These are phyloP conservation scores for Hemaris fuciformis DNA, from an alignment of 2,888 invertebrate species.

Conservation along the genomic window DNA sequence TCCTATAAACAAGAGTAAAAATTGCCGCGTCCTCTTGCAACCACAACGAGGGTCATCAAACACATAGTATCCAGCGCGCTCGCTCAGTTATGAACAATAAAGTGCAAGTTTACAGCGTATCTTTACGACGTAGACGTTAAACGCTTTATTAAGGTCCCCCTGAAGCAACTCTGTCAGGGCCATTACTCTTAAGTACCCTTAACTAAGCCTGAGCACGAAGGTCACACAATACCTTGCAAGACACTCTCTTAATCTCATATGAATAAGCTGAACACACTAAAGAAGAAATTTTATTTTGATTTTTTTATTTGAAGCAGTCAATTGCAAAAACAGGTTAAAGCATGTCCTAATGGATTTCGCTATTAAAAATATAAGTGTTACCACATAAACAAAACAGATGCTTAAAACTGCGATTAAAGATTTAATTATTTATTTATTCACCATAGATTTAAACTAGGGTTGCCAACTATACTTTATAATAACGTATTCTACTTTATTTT, in stretches of 20 bases:
- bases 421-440: too few species aligned
- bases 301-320: background rate
- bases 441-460: too few species aligned
- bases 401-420: too few species aligned
- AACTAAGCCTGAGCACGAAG: background rate
- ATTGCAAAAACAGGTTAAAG: background rate
- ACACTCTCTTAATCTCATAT: background rate
- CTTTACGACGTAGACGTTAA: conserved; percentile 34
- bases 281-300: background rate
- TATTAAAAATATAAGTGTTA: too few species aligned
- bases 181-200: conserved; percentile 9
- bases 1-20: background rate
- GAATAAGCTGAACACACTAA: background rate
- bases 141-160: conserved; percentile 34
- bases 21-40: conserved; percentile 2
- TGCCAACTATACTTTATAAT: too few species aligned
- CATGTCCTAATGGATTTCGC: background rate
- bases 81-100: conserved; percentile 21
- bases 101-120: conserved; percentile 28
- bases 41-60: conserved; percentile 5
- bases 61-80: conserved; percentile 14
- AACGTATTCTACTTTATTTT: too few species aligned
- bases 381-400: too few species aligned
- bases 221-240: background rate
- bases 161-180: background rate